Evolutionary conservation across 2,797 vertebrate genomes (phyloP).

Genomic region (Mionectes olivaceus): DNA sequence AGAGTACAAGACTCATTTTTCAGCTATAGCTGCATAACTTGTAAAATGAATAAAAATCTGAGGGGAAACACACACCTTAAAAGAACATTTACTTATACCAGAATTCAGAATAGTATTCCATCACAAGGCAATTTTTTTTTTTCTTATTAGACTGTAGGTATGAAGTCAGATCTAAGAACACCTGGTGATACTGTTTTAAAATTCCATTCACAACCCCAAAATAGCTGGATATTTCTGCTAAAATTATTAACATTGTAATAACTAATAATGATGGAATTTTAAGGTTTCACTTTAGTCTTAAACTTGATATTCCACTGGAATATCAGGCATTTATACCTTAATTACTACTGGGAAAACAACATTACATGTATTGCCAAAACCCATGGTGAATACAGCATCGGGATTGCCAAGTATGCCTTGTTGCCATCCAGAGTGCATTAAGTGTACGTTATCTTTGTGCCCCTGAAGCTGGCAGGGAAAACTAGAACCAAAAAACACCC

Average conservation of each 20-base stretch:
- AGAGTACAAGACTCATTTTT: background rate
- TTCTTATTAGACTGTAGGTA: background rate
- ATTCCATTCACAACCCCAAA: background rate
- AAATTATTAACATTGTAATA: slow-evolving; percentile 12
- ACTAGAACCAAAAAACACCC: background rate
- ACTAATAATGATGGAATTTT: background rate
- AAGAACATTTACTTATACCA: background rate
- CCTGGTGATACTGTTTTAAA: background rate
- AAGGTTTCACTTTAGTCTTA: slow-evolving; percentile 4
- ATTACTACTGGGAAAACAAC: background rate
- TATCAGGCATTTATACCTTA: background rate
- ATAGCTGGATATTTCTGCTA: slow-evolving; percentile 1
- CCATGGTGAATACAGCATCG: fast-evolving
- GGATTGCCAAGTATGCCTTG: background rate
- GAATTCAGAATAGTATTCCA: background rate
- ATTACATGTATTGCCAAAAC: background rate
- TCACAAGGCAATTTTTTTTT: background rate
- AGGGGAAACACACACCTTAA: background rate
- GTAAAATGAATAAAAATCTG: background rate
- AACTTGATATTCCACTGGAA: background rate
- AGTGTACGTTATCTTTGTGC: background rate
- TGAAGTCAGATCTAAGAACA: background rate
- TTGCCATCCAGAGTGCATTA: fast-evolving
- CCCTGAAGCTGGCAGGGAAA: background rate
- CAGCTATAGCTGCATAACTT: background rate